Conservation (phyloP, 2,797 vertebrate species). For the Alca torda region DNA sequence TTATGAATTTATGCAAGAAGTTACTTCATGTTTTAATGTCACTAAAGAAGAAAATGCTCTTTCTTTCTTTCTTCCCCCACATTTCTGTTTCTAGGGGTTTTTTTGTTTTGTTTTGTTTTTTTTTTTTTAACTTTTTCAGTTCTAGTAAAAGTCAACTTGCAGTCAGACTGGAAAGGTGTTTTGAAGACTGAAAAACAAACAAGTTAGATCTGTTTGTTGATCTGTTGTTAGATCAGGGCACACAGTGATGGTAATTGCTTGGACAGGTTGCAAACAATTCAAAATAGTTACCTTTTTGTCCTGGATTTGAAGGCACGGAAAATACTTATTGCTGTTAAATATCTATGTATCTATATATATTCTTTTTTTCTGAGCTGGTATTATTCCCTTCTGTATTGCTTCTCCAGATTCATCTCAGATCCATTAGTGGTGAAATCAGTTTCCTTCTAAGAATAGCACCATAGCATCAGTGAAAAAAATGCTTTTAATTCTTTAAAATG, state of each 20-base stretch:
- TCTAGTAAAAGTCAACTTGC: background rate
- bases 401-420: background rate
- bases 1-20: background rate
- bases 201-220: background rate
- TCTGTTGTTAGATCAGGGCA: background rate
- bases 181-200: background rate
- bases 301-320: background rate
- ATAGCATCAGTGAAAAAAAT: background rate
- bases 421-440: background rate
- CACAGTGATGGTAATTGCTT: background rate
- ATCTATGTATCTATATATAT: accelerated
- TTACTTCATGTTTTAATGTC: background rate
- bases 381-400: background rate
- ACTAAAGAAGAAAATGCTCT: background rate
- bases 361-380: background rate
- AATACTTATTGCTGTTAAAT: background rate
- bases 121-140: background rate
- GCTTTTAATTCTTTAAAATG: background rate
- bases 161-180: background rate
- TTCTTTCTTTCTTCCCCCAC: background rate
- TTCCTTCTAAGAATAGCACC: background rate
- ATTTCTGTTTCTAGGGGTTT: background rate
- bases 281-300: background rate
- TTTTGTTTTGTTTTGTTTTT: no score
- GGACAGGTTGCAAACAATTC: background rate